Evolutionary conservation across 2,113 vertebrate species (phyloP).

Genomic region (Rostratula benghalensis): DNA sequence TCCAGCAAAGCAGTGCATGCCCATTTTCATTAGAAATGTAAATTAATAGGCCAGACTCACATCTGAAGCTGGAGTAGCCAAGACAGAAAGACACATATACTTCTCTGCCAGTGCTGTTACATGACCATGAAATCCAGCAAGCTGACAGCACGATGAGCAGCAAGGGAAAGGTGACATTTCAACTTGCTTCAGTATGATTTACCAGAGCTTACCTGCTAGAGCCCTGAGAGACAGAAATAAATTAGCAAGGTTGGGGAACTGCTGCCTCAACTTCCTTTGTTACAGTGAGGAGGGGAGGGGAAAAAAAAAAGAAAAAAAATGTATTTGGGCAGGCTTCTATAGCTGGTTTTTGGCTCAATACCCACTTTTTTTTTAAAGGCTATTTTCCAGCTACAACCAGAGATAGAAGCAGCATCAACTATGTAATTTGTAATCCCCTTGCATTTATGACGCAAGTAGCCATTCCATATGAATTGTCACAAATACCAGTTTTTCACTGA

Average conservation of each 20-base stretch:
- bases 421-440: neutral
- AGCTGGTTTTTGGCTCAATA: neutral
- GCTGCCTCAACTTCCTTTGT: neutral
- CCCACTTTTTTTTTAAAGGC: neutral
- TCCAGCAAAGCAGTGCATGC: neutral
- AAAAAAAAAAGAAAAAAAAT: too few species aligned
- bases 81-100: neutral
- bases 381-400: neutral
- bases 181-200: neutral
- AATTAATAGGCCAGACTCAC: neutral
- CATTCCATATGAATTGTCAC: neutral
- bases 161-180: neutral
- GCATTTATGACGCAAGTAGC: neutral
- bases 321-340: neutral
- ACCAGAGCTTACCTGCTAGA: neutral
- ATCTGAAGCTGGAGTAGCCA: neutral
- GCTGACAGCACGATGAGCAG: neutral
- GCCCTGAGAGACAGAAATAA: neutral
- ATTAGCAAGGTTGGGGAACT: neutral
- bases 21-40: neutral
- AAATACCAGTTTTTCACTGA: neutral
- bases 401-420: fast-evolving
- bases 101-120: neutral
- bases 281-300: fast-evolving
- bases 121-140: neutral